Evolutionary conservation across 2,888 invertebrate genomes (phyloP).

Genomic region (Tipula lateralis): DNA sequence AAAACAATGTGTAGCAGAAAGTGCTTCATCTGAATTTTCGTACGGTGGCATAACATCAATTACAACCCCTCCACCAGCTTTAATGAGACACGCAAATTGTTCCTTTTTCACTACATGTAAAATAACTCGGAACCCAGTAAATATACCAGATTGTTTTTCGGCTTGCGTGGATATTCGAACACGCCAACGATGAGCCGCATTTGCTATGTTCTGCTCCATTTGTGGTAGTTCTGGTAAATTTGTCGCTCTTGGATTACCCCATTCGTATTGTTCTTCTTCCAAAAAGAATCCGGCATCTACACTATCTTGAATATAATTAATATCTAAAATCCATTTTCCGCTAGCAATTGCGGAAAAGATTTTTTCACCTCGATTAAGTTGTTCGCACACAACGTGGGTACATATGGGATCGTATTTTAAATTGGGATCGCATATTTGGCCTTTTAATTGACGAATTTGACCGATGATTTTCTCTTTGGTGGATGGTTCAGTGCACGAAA

Average conservation of each 20-base stretch:
- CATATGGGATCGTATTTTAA: constrained; percentile 56
- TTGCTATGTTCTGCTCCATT: constrained; percentile 53
- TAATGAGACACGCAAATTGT: constrained; percentile 64
- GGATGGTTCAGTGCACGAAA: constrained; percentile 41
- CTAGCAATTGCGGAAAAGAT: constrained; percentile 78
- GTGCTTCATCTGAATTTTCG: constrained; percentile 35
- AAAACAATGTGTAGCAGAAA: constrained; percentile 45
- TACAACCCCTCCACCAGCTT: constrained; percentile 71
- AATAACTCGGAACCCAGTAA: constrained; percentile 53
- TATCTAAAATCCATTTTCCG: constrained; percentile 85
- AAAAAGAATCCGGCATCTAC: constrained; percentile 58
- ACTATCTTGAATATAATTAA: constrained; percentile 68
- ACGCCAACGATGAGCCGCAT: constrained; percentile 67
- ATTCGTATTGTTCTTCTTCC: constrained; percentile 74
- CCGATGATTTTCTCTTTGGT: neutral
- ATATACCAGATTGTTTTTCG: constrained; percentile 52
- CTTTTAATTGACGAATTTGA: constrained; percentile 34
- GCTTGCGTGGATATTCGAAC: constrained; percentile 50
- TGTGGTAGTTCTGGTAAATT: constrained; percentile 48
- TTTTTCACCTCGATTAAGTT: constrained; percentile 79
- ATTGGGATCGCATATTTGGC: constrained; percentile 42
- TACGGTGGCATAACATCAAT: constrained; percentile 50
- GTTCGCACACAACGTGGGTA: constrained; percentile 74
- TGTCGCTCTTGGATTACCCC: constrained; percentile 68
- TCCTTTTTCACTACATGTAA: constrained; percentile 59